Evolutionary conservation across 2,888 invertebrate genomes (phyloP).

Genomic region (Peribatodes rhomboidaria): DNA sequence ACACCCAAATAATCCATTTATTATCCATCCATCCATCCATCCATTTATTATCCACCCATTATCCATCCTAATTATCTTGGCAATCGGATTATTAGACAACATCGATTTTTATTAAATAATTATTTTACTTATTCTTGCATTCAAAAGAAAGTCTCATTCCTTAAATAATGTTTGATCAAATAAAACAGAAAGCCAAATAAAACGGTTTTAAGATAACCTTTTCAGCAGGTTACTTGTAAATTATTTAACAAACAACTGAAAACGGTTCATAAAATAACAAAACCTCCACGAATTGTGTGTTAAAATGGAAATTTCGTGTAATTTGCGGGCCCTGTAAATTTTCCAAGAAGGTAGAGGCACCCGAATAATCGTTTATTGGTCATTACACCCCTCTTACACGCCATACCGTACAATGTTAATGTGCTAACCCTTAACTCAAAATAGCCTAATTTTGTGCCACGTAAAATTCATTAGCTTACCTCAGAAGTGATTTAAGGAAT

Average conservation of each 20-base stretch:
- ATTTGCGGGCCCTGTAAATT: slow-evolving; percentile 31
- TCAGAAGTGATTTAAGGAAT: slow-evolving; percentile 58
- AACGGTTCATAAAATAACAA: background rate
- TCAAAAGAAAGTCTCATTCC: too few species aligned
- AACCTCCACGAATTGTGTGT: background rate
- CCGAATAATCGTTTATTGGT: slow-evolving; percentile 58
- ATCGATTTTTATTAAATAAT: too few species aligned
- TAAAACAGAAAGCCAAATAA: too few species aligned
- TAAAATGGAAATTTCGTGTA: slow-evolving; percentile 39
- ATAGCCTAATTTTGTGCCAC: slow-evolving; percentile 63
- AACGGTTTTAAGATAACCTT: too few species aligned
- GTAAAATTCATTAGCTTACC: slow-evolving; percentile 63
- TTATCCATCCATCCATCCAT: too few species aligned
- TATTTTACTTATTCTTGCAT: too few species aligned
- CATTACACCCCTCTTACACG: slow-evolving; percentile 52
- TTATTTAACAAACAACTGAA: background rate
- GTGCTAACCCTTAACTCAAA: slow-evolving; percentile 58
- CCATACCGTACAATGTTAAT: slow-evolving; percentile 56
- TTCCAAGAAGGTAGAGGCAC: slow-evolving; percentile 23
- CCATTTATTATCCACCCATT: too few species aligned
- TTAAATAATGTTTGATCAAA: too few species aligned
- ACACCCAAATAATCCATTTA: too few species aligned
- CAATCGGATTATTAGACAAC: too few species aligned
- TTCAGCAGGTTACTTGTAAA: background rate
- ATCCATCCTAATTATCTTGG: too few species aligned